phyloP scores from a whole-genome alignment of 2,888 invertebrate genomes.

The Hirudinaria manillensis region DNA sequence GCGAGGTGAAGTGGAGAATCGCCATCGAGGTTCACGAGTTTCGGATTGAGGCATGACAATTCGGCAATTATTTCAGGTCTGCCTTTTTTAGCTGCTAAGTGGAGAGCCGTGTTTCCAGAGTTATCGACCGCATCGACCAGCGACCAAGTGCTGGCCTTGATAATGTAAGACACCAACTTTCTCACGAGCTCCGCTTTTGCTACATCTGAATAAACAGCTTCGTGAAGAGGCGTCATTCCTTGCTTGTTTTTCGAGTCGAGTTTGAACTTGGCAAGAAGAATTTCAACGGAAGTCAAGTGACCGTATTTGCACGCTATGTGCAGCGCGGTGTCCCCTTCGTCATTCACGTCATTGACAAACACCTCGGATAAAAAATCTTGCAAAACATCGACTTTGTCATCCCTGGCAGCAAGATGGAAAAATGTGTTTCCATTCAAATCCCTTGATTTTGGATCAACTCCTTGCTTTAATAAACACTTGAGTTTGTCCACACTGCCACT shows the following conservation, averaged over 20 bases:
- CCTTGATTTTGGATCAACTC: constrained; percentile 41
- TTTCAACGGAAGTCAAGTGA: constrained; percentile 42
- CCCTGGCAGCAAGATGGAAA: constrained; percentile 48
- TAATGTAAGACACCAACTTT: constrained; percentile 46
- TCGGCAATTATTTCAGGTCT: constrained; percentile 35
- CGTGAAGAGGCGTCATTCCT: constrained; percentile 48
- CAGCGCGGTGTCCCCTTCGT: constrained; percentile 48
- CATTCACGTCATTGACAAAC: constrained; percentile 44
- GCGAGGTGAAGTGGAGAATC: constrained; percentile 40
- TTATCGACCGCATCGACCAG: constrained; percentile 47
- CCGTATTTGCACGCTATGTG: constrained; percentile 50
- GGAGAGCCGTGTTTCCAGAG: constrained; percentile 48
- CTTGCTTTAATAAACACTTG: constrained; percentile 43
- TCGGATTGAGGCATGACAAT: constrained; percentile 34
- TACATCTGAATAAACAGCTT: constrained; percentile 43
- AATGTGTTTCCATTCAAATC: constrained; percentile 48
- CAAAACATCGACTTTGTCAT: constrained; percentile 41
- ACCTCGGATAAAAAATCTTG: constrained; percentile 40
- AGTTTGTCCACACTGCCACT: constrained; percentile 45
- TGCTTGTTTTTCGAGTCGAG: constrained; percentile 45
- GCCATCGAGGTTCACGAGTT: constrained; percentile 33
- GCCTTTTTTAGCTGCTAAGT: constrained; percentile 45
- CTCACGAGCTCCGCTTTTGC: constrained; percentile 43
- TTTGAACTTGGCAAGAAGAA: constrained; percentile 46
- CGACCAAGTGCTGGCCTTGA: constrained; percentile 50